Percentiles rank a stretch among this genome's conserved stretches.
phyloP scores from a whole-genome alignment of 2,797 vertebrate species.

The Microhierax caerulescens region DNA sequence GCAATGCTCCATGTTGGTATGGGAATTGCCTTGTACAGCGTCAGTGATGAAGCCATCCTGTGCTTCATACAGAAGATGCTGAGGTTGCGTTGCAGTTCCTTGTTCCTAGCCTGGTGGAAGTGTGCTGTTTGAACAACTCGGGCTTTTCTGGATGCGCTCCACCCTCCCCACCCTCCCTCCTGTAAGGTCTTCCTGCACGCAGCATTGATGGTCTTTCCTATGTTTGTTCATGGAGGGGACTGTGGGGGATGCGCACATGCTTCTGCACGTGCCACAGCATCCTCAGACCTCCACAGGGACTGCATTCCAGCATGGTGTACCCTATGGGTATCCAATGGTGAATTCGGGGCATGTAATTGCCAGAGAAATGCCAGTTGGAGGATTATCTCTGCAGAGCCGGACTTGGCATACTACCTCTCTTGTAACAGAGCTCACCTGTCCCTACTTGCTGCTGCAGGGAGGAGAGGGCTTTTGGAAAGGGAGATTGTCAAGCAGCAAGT shows the following conservation, averaged over 20 bases:
- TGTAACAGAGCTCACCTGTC: not conserved
- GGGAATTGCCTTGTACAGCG: not conserved
- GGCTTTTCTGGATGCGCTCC: not conserved
- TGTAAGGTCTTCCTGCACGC: not conserved
- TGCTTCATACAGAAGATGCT: not conserved
- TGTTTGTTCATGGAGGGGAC: not conserved
- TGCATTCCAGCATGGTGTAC: not conserved
- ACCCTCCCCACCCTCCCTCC: not conserved
- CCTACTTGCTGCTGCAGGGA: not conserved
- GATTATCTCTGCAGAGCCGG: not conserved
- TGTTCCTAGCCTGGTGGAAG: not conserved
- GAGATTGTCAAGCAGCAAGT: not conserved
- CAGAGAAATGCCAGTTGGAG: not conserved
- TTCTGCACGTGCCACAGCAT: not conserved
- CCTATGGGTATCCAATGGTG: not conserved
- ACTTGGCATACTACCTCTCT: not conserved
- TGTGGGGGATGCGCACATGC: accelerated
- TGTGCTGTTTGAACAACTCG: not conserved
- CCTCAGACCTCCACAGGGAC: not conserved
- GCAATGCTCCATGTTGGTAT: accelerated
- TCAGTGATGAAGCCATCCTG: accelerated
- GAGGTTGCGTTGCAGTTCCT: not conserved
- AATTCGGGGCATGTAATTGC: not conserved
- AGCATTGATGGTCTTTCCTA: not conserved
- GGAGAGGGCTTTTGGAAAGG: not conserved